Base-by-base conservation (phyloP, 2,888 invertebrate species). In the Thymelicus acteon region DNA sequence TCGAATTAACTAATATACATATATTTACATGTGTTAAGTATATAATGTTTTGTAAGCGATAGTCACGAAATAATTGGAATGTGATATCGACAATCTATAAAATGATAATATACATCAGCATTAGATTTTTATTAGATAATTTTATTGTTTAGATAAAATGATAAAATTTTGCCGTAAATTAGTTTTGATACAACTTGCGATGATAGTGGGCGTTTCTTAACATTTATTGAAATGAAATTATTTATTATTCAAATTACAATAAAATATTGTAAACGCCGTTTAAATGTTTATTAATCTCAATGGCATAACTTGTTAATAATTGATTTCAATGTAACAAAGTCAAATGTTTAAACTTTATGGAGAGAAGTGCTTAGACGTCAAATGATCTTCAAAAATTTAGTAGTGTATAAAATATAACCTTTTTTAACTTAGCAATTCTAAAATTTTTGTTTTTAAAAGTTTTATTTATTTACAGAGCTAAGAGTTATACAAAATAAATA, bases 401-500 rank as follows among this genome's bases (percentile, higher is more conserved):
- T 80, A 78, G 74, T 80, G 79, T 80, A 80, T 83, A 84, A 82
- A 81, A 80, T 85, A 80, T 86, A 83, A 80, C 79, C 79, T 79
- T 81, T 80, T 77, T 79, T 81, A 81, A 79, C 75, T 75, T 83
- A 85, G 82, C 78, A 81, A 78, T 84, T 82, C 80, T 80, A 80
- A 84, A 83, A 77, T 78, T 80, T 84, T 88, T 85, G 84, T 87
- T 88, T 84, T 82, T 85, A 84, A 83, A 83, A 81, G 78, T 84
- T 86, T 89, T 87, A 89, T 91, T 91, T 91, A 85, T 85, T 82
- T 81, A 77, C 77, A 80, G 77, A 82, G 75, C 67, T 83, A 83
- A 82, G 82, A 84, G 80, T 84, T 83, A 82, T 79, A 87, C 86
- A 80, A 85, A 89, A 87, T 88, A 87, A 87, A 85, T 81, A 85